Conservation (phyloP, 1,140 invertebrate genomes). For the Bombus breviceps region DNA sequence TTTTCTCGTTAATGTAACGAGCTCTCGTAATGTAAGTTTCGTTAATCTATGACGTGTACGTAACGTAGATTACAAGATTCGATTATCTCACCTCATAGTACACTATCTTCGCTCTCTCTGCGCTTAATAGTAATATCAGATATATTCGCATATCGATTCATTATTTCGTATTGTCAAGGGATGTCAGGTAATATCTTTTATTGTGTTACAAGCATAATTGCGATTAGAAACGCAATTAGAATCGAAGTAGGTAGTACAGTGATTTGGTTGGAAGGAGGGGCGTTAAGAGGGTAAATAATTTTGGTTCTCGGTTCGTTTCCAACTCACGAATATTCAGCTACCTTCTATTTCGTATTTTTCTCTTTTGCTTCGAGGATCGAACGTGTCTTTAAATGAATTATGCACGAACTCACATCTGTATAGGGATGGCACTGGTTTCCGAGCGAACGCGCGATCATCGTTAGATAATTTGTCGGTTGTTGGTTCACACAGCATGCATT, state of each 20-base stretch:
- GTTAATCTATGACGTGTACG: not conserved
- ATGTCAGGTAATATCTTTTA: constrained; percentile 46
- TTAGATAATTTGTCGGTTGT: not conserved
- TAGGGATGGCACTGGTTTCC: constrained; percentile 65
- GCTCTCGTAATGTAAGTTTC: not conserved
- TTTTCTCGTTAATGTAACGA: not conserved
- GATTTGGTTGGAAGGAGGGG: not conserved
- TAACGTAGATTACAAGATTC: not conserved
- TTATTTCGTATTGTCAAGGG: constrained; percentile 41
- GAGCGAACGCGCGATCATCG: constrained; percentile 14
- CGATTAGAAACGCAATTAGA: constrained; percentile 29
- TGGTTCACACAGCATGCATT: not conserved
- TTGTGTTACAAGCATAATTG: constrained; percentile 41
- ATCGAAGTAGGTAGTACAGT: constrained; percentile 14
- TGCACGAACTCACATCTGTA: constrained; percentile 38
- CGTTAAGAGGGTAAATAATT: not conserved
- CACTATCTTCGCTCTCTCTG: too few relatives aligned
- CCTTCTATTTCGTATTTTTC: not conserved
- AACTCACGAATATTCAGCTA: not conserved
- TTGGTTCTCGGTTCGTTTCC: not conserved
- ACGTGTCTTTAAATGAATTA: not conserved
- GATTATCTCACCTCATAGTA: not conserved
- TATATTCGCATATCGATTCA: not conserved
- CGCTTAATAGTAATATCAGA: constrained; percentile 9
- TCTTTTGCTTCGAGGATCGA: not conserved